Conservation (phyloP, 2,888 invertebrate genomes). For the Leptogaster cylindrica region DNA sequence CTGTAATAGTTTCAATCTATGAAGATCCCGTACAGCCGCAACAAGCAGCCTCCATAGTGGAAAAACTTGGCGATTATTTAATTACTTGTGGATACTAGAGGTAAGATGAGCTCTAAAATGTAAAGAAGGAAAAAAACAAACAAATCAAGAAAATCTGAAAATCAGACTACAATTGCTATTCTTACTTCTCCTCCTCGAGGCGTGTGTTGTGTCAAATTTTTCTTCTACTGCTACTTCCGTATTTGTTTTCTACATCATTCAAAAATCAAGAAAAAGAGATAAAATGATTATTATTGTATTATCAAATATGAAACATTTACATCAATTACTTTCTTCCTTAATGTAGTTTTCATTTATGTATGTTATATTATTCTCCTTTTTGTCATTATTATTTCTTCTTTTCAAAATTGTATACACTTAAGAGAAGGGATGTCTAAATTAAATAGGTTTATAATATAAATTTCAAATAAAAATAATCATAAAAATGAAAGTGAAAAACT, state of each 20-base stretch:
- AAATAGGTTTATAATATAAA: slow-evolving; percentile 39
- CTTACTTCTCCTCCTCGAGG: no score
- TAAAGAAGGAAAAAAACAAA: slow-evolving; percentile 38
- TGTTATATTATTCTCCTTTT: slow-evolving; percentile 22
- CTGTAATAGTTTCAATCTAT: slow-evolving; percentile 92
- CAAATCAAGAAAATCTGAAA: no score
- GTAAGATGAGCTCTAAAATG: slow-evolving; percentile 57
- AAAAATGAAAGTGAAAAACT: slow-evolving; percentile 3
- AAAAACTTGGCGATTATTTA: slow-evolving; percentile 97
- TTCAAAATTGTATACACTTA: slow-evolving; percentile 22
- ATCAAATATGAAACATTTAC: no score
- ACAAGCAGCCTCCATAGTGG: slow-evolving; percentile 95
- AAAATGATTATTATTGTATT: no score
- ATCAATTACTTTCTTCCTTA: slow-evolving; percentile 31
- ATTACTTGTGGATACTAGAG: slow-evolving; percentile 95
- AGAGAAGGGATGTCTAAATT: slow-evolving; percentile 32
- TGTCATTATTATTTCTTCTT: slow-evolving; percentile 25
- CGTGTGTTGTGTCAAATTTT: slow-evolving; percentile 46
- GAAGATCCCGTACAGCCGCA: slow-evolving; percentile 97
- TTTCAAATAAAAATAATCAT: slow-evolving; percentile 38
- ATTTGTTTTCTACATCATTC: slow-evolving; percentile 30
- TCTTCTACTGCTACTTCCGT: slow-evolving; percentile 38
- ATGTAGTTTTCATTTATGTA: slow-evolving; percentile 1
- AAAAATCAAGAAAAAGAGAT: background rate
- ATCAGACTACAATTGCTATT: no score